Evolutionary conservation across 2,888 invertebrate species (phyloP).

Genomic region (Pristionchus arcanus): DNA sequence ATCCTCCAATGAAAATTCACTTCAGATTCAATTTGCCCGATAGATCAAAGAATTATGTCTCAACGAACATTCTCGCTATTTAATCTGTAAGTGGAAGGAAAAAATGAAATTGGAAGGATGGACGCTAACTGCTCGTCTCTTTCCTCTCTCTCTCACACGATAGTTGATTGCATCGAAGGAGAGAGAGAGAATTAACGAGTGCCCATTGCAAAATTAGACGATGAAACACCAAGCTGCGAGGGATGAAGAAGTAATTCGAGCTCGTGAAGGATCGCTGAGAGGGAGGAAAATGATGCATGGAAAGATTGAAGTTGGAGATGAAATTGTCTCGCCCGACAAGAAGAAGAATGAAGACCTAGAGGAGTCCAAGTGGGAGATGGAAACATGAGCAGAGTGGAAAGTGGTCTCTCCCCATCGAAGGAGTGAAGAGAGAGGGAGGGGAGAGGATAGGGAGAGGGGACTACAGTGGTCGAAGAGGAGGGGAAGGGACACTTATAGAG

Average conservation of each 20-base stretch:
- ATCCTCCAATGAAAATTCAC: conserved; percentile 4
- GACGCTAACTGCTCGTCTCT: conserved; percentile 13
- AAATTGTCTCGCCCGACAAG: not conserved
- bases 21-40: not conserved
- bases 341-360: conserved; percentile 27
- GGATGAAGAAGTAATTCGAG: not conserved
- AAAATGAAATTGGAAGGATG: conserved; percentile 28
- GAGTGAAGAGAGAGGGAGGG: not conserved
- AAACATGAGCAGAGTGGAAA: conserved; percentile 42
- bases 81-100: conserved; percentile 8
- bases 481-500: conserved; percentile 50
- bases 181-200: conserved; percentile 46
- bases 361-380: conserved; percentile 8
- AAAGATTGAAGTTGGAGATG: conserved; percentile 23
- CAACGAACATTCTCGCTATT: not conserved
- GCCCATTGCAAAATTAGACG: not conserved
- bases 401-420: conserved; percentile 19
- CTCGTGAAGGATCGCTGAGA: not conserved
- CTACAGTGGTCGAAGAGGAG: conserved; percentile 25
- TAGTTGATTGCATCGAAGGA: conserved; percentile 38
- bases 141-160: not conserved
- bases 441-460: conserved; percentile 14
- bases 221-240: not conserved
- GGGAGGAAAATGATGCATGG: not conserved
- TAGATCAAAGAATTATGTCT: not conserved